Evolutionary conservation across 2,797 vertebrate genomes (phyloP).

Genomic region (Sebastes trivittatus): DNA sequence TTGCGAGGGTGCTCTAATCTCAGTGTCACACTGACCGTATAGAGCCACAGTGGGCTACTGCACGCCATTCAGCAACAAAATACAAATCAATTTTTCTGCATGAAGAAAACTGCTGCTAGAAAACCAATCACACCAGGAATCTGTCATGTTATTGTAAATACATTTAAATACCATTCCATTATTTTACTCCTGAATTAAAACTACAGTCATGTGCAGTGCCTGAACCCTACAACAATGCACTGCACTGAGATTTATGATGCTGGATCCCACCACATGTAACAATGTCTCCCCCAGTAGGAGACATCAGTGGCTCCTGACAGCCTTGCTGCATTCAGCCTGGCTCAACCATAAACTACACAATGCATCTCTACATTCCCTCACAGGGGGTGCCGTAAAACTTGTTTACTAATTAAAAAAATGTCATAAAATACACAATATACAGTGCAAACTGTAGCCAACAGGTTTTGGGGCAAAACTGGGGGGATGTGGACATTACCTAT

Average conservation of each 20-base stretch:
- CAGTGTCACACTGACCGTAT: not conserved
- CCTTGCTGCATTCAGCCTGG: constrained; percentile 10
- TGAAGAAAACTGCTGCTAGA: not conserved
- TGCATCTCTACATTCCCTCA: not conserved
- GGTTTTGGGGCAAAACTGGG: not conserved
- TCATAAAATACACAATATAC: not conserved
- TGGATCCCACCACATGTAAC: constrained; percentile 9
- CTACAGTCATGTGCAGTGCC: not conserved
- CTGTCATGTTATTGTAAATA: not conserved
- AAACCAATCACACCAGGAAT: not conserved
- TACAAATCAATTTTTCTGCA: not conserved
- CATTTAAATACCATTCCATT: not conserved
- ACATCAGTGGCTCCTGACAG: constrained; percentile 27
- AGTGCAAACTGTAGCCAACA: not conserved
- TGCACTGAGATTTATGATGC: constrained; percentile 15
- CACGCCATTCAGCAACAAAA: not conserved
- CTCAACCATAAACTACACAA: constrained; percentile 9
- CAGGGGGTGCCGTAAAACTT: not conserved
- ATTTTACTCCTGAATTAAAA: not conserved
- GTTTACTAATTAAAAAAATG: constrained; percentile 17
- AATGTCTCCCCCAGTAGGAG: not conserved
- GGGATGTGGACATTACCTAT: not conserved
- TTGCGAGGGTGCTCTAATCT: not conserved
- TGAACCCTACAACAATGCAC: not conserved
- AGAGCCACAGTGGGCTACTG: not conserved